Evolutionary conservation across 53 echinoderm and acorn worm genomes (phyloP).

Genomic region (Mesocentrotus franciscanus): DNA sequence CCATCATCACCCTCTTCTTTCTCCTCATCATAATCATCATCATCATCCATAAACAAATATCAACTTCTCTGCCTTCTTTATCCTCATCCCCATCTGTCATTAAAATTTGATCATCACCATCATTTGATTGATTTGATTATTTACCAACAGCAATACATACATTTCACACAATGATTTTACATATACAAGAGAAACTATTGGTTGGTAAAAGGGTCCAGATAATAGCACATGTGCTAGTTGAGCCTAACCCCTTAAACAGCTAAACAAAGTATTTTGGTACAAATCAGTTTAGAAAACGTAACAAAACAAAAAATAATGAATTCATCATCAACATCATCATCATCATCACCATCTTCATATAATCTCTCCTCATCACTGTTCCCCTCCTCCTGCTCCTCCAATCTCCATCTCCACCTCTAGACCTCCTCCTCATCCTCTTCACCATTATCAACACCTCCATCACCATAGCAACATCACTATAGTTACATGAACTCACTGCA

Average conservation of each 20-base stretch:
- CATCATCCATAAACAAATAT: not conserved
- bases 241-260: no score
- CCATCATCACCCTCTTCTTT: not conserved
- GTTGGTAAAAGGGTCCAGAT: no score
- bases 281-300: no score
- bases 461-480: slow-evolving; percentile 1
- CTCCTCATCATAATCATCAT: not conserved
- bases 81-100: not conserved
- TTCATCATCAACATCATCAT: slow-evolving; percentile 24
- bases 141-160: no score
- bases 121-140: no score
- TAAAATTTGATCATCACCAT: slow-evolving; percentile 1
- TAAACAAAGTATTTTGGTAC: no score
- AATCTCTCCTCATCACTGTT: slow-evolving; percentile 27
- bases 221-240: no score
- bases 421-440: not conserved
- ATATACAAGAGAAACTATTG: no score
- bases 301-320: no score
- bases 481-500: slow-evolving; percentile 84
- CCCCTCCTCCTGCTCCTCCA: not conserved
- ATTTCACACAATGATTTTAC: no score
- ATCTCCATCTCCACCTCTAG: not conserved
- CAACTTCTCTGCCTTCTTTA: slow-evolving; percentile 11
- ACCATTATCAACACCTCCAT: slow-evolving; percentile 20
- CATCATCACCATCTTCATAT: slow-evolving; percentile 37